Conservation (phyloP, 2,113 vertebrate species). For the Poecilia latipinna region DNA sequence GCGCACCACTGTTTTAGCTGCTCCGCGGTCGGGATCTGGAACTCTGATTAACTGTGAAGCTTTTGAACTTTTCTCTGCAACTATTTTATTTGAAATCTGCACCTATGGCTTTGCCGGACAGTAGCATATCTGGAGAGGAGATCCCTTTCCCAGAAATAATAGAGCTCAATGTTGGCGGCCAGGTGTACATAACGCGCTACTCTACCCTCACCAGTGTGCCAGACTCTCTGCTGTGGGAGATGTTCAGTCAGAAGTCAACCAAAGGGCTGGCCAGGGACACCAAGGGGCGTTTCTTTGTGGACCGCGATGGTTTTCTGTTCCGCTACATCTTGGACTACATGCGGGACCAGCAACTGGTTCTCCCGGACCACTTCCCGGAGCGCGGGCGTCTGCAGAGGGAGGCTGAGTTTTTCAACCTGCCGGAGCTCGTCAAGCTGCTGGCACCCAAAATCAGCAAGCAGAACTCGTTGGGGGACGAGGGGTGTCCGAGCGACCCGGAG, state of each 20-base stretch:
- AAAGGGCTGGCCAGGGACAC: conserved; percentile 88
- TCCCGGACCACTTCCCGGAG: conserved; percentile 94
- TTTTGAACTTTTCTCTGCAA: conserved; percentile 2
- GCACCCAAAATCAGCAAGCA: conserved; percentile 88
- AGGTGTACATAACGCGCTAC: conserved; percentile 94
- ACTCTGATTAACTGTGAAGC: neutral
- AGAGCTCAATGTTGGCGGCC: conserved; percentile 93
- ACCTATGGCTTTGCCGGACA: conserved; percentile 88
- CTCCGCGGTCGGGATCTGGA: conserved; percentile 23
- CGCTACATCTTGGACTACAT: conserved; percentile 95
- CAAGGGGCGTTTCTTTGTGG: conserved; percentile 93
- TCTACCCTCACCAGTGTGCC: conserved; percentile 90
- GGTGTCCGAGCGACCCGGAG: conserved; percentile 88
- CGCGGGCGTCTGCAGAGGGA: conserved; percentile 88
- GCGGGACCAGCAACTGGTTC: conserved; percentile 91
- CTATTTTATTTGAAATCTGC: conserved; percentile 11
- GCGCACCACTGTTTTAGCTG: conserved; percentile 22
- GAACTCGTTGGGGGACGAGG: conserved; percentile 88
- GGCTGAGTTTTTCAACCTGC: conserved; percentile 92
- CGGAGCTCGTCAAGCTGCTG: conserved; percentile 87
- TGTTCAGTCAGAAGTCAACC: conserved; percentile 87
- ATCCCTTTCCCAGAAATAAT: conserved; percentile 89
- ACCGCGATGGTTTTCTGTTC: conserved; percentile 93
- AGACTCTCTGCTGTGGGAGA: conserved; percentile 90
- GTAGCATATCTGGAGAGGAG: conserved; percentile 80